Conservation (phyloP, 2,888 invertebrate genomes). For the Rosalia funebris region DNA sequence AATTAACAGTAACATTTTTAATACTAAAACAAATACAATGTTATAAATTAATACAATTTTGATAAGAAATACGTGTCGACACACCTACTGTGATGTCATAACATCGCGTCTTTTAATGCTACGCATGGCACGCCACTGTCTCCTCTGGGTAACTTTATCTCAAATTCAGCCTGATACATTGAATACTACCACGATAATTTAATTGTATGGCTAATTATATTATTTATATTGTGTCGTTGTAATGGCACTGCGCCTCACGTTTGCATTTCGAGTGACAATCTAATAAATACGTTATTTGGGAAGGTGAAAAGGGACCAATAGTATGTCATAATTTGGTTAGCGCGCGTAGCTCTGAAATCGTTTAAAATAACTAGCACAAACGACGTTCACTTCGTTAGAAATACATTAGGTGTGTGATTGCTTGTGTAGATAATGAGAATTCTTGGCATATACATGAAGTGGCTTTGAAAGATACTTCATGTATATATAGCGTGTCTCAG, state of each 20-base stretch:
- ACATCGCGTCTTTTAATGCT: no score
- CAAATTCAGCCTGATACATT: conserved; percentile 21
- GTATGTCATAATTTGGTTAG: neutral
- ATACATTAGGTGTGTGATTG: no score
- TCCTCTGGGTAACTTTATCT: conserved; percentile 12
- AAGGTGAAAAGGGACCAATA: conserved; percentile 1
- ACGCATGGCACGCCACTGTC: conserved; percentile 4
- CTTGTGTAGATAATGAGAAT: no score
- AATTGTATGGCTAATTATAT: conserved; percentile 23
- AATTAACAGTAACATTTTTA: no score
- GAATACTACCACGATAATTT: conserved; percentile 21
- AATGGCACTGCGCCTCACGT: conserved; percentile 8
- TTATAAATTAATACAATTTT: no score
- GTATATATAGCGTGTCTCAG: no score
- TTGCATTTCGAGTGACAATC: conserved; percentile 20
- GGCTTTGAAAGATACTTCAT: no score
- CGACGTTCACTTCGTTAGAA: no score
- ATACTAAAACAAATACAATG: no score
- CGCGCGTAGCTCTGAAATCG: neutral
- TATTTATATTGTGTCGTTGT: conserved; percentile 12
- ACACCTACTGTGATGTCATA: no score
- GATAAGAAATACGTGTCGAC: no score
- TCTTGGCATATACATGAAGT: no score
- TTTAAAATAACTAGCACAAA: neutral
- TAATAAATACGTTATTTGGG: conserved; percentile 20